Base-by-base conservation (phyloP, 1,140 invertebrate genomes). In the Drosophila bocqueti region DNA sequence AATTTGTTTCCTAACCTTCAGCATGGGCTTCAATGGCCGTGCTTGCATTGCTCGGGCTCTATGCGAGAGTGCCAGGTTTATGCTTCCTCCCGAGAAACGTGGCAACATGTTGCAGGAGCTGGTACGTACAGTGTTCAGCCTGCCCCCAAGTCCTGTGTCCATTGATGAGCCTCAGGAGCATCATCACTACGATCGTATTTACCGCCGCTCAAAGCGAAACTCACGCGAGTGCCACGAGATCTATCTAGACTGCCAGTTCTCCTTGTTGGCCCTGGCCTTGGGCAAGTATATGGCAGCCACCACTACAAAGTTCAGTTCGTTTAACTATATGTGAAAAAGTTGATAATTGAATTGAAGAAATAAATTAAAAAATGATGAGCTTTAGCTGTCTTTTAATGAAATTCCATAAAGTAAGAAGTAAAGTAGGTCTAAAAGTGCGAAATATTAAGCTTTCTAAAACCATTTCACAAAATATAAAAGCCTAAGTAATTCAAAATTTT, bases 61-160 rank as follows among this genome's bases (percentile, higher is more conserved):
- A 0, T 96, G 96, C 86, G 96, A 96, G 82, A 95, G 95, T 10
- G 94, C 95, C 0, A 95, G 96, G 73, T 93, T 94, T 42, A 92
- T 96, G 34, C 71, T 76, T 24, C 71, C 54, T 2, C n/a, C 57
- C 0, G 47, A 57, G 10, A 94, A 94, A 36, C 68, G 72, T 3
- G 94, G 94, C 9, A 96, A 95, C 34, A 94, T 97, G 81, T 83
- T 96, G 2, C 95, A 96, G 81, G 96, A 96, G 93, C 94, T 97
- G 81, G 94, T 97, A 50, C 94, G 95, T 64, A 95, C 95, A 43
- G 93, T 96, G 4, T 89, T 93, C 15, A 92, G 78, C 38, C 50
- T 92, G 36, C 91, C 91, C 8, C 10, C 43, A 0, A 64, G 71
- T 4, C 24, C 38, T 0, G 87, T 92, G n/a, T 50, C 16, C 15